Conservation (phyloP, 2,797 vertebrate genomes). For the Chloroceryle inda region DNA sequence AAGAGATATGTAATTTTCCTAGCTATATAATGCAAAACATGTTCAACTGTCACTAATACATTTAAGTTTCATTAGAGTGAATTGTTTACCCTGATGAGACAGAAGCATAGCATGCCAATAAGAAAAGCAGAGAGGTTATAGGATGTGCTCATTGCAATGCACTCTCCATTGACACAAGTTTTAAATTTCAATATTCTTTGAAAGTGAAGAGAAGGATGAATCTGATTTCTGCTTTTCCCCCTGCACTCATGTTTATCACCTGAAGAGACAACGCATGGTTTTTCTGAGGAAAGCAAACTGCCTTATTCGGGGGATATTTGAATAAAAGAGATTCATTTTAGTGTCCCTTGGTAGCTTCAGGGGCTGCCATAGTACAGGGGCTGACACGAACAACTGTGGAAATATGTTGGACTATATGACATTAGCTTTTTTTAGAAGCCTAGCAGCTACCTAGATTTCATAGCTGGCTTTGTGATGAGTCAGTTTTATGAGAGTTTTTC, state of each 20-base stretch:
- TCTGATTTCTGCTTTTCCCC: not conserved
- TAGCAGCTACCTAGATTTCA: not conserved
- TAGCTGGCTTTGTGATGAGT: not conserved
- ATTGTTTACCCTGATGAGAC: conserved; percentile 13
- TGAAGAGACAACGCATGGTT: not conserved
- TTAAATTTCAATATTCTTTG: not conserved
- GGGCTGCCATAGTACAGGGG: not conserved
- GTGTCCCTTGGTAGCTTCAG: not conserved
- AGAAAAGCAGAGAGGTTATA: not conserved
- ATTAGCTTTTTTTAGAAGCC: not conserved
- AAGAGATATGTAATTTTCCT: conserved; percentile 56
- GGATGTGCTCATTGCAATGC: not conserved
- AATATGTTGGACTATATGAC: not conserved
- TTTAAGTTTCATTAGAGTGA: conserved; percentile 28
- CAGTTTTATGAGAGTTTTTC: not conserved
- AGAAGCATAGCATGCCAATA: not conserved
- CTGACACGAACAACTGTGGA: not conserved
- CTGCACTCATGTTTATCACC: not conserved
- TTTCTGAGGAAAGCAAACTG: not conserved
- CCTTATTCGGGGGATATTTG: not conserved
- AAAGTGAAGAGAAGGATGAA: not conserved
- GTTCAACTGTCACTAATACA: conserved; percentile 23
- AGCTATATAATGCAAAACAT: conserved; percentile 18
- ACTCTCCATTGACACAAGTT: not conserved
- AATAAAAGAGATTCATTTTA: not conserved